Conservation (phyloP, 2,797 vertebrate species). For the Trichosurus vulpecula region DNA sequence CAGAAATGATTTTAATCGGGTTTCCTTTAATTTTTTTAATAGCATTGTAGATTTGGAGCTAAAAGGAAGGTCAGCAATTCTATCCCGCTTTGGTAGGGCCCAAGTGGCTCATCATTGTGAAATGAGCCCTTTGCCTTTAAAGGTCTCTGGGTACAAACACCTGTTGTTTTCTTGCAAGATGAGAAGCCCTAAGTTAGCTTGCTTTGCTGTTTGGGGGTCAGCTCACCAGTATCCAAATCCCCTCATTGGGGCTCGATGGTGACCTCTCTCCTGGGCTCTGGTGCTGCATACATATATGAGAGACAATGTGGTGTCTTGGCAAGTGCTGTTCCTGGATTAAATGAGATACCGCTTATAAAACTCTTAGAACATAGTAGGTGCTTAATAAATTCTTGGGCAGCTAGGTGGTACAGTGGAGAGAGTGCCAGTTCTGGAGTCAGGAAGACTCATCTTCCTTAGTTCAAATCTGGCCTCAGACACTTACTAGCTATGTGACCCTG, state of each 20-base stretch:
- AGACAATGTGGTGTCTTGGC: neutral
- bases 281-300: neutral
- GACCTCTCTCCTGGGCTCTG: neutral
- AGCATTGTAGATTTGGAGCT: neutral
- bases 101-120: neutral
- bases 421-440: neutral
- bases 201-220: neutral
- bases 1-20: neutral
- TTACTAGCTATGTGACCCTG: neutral
- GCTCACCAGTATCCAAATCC: neutral
- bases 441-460: neutral
- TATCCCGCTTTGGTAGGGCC: neutral
- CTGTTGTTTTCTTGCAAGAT: neutral
- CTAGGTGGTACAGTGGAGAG: neutral
- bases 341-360: neutral
- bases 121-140: neutral
- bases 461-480: neutral
- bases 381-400: neutral
- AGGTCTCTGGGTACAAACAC: neutral
- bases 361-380: neutral
- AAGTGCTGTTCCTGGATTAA: neutral
- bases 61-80: neutral
- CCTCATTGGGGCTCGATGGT: neutral
- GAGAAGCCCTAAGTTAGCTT: neutral
- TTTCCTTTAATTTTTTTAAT: neutral